Evolutionary conservation across 2,888 invertebrate genomes (phyloP), one percentile per base, ranked within the genome.

Genomic region (Cantharis nigra): DNA sequence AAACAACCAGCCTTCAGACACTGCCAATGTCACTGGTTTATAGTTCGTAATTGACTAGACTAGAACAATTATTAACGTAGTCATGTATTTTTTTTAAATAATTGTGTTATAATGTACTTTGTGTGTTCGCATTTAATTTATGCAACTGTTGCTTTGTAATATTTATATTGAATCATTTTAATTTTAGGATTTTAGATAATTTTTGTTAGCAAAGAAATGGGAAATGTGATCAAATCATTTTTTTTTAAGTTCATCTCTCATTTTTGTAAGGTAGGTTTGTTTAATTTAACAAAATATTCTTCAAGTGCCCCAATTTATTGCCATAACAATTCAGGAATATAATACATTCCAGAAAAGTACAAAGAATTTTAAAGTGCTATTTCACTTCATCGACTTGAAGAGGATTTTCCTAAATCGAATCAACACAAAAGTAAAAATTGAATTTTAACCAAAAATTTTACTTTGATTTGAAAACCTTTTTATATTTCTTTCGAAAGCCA

Each of bases 121-220:
- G 84, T 85, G 85, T 86, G 85, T 86, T 85, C 84, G 85, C 84
- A 85, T 85, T 83, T 85, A 82, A 67, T 82, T 83, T 78, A 79
- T 81, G 81, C 81, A 82, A 82, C 76, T 81, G 80, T 78, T 78
- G 78, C 80, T 80, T 49, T 80, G 76, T 81, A 70, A 76, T 80
- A 77, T 80, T 78, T 75, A 74, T 74, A 72, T 33, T 69, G 33
- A 26, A 28, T 72, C 73, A 73, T 65, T 62, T 67, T 67, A 67
- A 14, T 49, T 49, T 49, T 67, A 67, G 9, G 33, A 33, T 28
- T 70, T 65, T 70, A 70, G 70, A 28, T 33, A 70, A 70, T 26
- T 70, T 30, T 70, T 70, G 23, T 70, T 20, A 23, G 18, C 23
- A 65, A 65, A 70, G 28, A 28, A 28, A 18, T 30, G 70, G 28